These are phyloP conservation scores for Drosophila mayaguana DNA, from an alignment of 2,888 invertebrate species.

Conservation along the genomic window DNA sequence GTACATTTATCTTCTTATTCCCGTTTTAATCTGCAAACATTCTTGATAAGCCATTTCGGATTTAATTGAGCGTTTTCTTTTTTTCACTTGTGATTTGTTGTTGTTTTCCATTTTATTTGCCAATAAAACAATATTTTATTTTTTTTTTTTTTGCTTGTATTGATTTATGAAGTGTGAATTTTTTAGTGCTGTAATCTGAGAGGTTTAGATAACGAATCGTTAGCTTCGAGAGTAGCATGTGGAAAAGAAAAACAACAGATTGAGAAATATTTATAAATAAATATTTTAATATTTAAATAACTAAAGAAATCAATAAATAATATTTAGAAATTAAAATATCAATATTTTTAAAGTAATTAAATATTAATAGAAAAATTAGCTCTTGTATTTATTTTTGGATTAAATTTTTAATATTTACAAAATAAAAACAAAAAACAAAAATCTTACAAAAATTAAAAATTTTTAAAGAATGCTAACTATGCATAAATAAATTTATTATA, in stretches of 20 bases:
- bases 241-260: not conserved
- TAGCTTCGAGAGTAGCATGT: not conserved
- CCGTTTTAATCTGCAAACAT: slow-evolving; percentile 9
- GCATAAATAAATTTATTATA: too few relatives aligned
- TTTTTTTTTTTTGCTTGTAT: not conserved
- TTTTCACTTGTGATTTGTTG: slow-evolving; percentile 11
- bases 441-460: too few relatives aligned
- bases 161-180: slow-evolving; percentile 20
- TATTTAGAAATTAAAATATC: too few relatives aligned
- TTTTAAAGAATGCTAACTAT: too few relatives aligned
- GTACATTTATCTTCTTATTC: slow-evolving; percentile 10
- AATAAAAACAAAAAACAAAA: too few relatives aligned
- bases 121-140: not conserved
- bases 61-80: slow-evolving; percentile 11
- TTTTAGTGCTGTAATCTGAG: not conserved
- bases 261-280: too few relatives aligned
- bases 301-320: not conserved
- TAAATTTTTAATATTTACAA: too few relatives aligned
- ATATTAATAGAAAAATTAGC: not conserved
- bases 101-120: not conserved
- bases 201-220: not conserved
- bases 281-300: too few relatives aligned
- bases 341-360: not conserved
- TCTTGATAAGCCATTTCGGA: slow-evolving; percentile 7
- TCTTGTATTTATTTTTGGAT: not conserved